Conservation (phyloP, 2,113 vertebrate genomes). For the Oxyura jamaicensis region DNA sequence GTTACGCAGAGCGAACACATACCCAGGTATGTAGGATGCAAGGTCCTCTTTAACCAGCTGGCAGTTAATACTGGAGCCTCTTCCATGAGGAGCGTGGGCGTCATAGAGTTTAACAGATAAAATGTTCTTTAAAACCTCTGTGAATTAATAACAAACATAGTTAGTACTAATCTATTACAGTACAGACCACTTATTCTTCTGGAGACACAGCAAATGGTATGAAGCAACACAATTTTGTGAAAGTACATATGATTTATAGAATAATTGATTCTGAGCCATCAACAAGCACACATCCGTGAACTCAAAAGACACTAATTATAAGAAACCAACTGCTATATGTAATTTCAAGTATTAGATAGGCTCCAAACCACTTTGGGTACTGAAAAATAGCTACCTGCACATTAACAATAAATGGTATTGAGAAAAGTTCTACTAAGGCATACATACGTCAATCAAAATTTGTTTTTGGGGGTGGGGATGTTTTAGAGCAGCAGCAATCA, state of each 20-base stretch:
- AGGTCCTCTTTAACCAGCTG: slow-evolving; percentile 76
- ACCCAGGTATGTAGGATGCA: slow-evolving; percentile 74
- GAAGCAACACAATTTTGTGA: neutral
- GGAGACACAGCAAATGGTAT: neutral
- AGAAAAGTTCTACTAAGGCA: neutral
- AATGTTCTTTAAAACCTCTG: slow-evolving; percentile 72
- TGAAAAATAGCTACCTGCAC: neutral
- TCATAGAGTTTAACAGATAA: slow-evolving; percentile 78
- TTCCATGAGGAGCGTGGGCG: slow-evolving; percentile 19
- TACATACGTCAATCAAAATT: too few species aligned
- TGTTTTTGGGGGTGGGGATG: neutral
- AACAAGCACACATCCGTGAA: neutral
- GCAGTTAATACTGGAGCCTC: slow-evolving; percentile 74
- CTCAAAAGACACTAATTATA: neutral
- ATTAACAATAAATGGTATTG: neutral
- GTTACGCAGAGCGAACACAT: slow-evolving; percentile 29
- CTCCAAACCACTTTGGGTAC: neutral
- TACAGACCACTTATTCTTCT: neutral
- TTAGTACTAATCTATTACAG: neutral
- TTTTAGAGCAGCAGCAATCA: neutral
- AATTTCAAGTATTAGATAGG: neutral
- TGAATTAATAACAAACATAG: neutral
- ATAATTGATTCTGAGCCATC: neutral
- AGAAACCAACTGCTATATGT: neutral
- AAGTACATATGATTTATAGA: neutral